A percentile compares a stretch with the other conserved stretches of the same genome.
Conservation (phyloP, 2,113 vertebrate genomes). For the Delphinus delphis region DNA sequence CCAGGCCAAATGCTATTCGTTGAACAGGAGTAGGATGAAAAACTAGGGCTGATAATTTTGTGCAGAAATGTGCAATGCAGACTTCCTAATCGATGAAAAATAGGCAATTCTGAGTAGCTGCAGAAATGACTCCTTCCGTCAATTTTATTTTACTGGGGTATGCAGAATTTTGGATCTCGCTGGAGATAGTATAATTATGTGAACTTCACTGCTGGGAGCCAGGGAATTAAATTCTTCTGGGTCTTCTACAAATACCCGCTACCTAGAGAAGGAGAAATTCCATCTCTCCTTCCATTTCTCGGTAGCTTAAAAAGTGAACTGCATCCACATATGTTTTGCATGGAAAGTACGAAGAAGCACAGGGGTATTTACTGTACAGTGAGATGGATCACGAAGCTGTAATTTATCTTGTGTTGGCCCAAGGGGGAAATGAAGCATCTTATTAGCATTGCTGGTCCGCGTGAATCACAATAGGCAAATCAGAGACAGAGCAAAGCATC, state of each 20-base stretch:
- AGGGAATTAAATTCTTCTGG: constrained; percentile 1
- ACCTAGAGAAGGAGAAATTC: background rate
- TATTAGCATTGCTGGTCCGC: background rate
- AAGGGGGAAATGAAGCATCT: constrained; percentile 50
- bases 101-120: background rate
- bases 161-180: constrained; percentile 9
- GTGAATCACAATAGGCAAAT: constrained; percentile 65
- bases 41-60: background rate
- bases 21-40: background rate
- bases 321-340: constrained; percentile 32
- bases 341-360: constrained; percentile 4
- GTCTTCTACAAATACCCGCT: background rate
- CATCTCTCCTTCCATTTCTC: background rate
- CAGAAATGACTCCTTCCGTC: background rate
- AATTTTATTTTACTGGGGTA: constrained; percentile 17
- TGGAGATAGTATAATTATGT: background rate
- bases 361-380: background rate
- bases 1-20: background rate
- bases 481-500: background rate
- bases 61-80: background rate
- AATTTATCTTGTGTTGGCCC: constrained; percentile 45
- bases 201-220: background rate
- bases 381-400: background rate
- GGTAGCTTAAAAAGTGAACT: background rate
- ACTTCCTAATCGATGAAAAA: constrained; percentile 7